Conservation (phyloP, 2,113 vertebrate genomes). For the Monarcha castaneiventris region DNA sequence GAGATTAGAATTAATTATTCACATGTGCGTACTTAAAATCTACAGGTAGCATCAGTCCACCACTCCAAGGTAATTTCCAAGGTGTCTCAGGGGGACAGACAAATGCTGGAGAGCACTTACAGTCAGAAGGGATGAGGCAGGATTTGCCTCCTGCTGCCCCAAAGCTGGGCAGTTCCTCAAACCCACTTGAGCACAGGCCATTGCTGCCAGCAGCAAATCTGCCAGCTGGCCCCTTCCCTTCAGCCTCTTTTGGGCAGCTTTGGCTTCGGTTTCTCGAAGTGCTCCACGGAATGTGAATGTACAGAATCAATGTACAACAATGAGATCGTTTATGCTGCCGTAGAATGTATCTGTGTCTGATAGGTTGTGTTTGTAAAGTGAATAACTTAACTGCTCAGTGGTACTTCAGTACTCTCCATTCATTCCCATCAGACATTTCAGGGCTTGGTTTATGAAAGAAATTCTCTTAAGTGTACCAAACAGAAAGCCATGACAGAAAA, state of each 20-base stretch:
- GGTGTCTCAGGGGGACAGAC: neutral
- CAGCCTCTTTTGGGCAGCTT: neutral
- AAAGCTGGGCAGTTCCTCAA: neutral
- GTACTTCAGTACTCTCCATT: neutral
- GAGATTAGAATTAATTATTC: neutral
- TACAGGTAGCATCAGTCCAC: neutral
- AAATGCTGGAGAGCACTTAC: neutral
- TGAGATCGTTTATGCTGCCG: neutral
- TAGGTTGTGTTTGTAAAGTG: neutral
- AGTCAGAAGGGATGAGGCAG: neutral
- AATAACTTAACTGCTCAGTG: fast-evolving
- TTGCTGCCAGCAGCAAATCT: neutral
- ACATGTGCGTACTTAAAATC: neutral
- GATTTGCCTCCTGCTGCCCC: neutral
- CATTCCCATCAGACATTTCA: neutral
- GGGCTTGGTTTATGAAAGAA: neutral
- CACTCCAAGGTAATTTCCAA: neutral
- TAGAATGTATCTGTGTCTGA: neutral
- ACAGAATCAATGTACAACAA: neutral
- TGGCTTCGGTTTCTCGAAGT: neutral
- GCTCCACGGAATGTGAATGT: neutral
- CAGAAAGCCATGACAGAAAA: neutral
- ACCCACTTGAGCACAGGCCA: neutral
- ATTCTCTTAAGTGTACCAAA: neutral
- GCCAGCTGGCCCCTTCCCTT: neutral